Evolutionary conservation across 2,888 invertebrate genomes (phyloP).

Genomic region (Cryptocheilus praepositus): DNA sequence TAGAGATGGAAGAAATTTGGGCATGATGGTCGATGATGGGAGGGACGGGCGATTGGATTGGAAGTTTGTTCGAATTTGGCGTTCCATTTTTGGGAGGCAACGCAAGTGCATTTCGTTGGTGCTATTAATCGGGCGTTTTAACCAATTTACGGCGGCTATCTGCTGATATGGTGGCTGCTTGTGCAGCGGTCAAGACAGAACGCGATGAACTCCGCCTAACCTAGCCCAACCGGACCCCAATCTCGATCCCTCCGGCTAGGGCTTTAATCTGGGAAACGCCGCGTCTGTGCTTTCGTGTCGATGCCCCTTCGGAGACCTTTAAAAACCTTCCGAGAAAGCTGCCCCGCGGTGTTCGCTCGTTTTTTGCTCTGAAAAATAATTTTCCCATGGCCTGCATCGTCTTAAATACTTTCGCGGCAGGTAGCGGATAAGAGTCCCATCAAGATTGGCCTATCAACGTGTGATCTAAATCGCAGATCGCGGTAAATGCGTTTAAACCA

Average conservation of each 20-base stretch:
- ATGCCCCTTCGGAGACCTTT: slow-evolving; percentile 28
- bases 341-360: not conserved
- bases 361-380: slow-evolving; percentile 5
- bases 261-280: slow-evolving; percentile 23
- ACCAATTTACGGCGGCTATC: too few relatives aligned
- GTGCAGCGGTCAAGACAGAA: too few relatives aligned
- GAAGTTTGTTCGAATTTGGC: too few relatives aligned
- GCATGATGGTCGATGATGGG: too few relatives aligned
- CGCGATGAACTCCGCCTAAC: slow-evolving; percentile 1
- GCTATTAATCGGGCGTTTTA: not conserved
- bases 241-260: slow-evolving; percentile 2
- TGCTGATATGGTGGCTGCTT: too few relatives aligned
- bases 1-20: too few relatives aligned
- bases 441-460: slow-evolving; percentile 1
- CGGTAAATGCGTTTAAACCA: not conserved
- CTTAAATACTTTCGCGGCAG: too few relatives aligned
- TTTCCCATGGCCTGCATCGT: too few relatives aligned
- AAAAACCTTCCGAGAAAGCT: slow-evolving; percentile 30
- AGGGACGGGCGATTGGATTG: too few relatives aligned
- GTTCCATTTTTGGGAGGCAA: too few relatives aligned
- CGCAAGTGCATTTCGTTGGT: slow-evolving; percentile 5
- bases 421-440: too few relatives aligned
- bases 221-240: slow-evolving; percentile 7
- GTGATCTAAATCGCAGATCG: slow-evolving; percentile 16
- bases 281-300: slow-evolving; percentile 11